These are phyloP conservation scores for Callocephalon fimbriatum DNA, from an alignment of 2,113 vertebrate species.

Conservation along the genomic window DNA sequence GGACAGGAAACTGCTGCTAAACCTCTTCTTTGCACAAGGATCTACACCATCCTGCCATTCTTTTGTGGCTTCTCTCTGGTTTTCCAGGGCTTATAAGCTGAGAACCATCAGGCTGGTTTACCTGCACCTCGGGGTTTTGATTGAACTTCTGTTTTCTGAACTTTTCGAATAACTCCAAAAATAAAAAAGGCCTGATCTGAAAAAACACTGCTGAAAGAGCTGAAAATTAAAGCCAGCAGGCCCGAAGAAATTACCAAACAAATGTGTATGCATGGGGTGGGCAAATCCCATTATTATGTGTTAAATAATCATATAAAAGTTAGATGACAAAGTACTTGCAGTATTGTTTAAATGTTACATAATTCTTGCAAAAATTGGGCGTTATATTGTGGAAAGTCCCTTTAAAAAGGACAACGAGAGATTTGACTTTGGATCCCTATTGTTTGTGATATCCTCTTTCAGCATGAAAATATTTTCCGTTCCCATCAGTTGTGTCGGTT, in stretches of 20 bases:
- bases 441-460: constrained; percentile 57
- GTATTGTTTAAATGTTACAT: constrained; percentile 29
- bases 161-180: constrained; percentile 7
- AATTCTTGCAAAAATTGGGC: background rate
- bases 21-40: too few species aligned
- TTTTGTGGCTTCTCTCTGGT: too few species aligned
- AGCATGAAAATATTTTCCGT: constrained; percentile 38
- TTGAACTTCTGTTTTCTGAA: background rate
- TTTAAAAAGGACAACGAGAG: background rate
- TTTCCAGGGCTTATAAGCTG: constrained; percentile 42
- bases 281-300: background rate
- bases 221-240: constrained; percentile 44
- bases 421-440: constrained; percentile 28
- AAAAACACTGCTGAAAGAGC: background rate
- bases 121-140: constrained; percentile 28
- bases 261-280: background rate
- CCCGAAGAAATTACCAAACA: background rate
- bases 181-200: background rate
- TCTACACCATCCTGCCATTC: too few species aligned
- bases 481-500: background rate
- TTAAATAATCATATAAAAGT: background rate
- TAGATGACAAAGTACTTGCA: background rate
- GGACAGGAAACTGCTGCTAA: too few species aligned
- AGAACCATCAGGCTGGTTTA: constrained; percentile 15
- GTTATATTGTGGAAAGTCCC: background rate